Conservation (phyloP, 2,888 invertebrate species). For the Sarcophaga rosellei region DNA sequence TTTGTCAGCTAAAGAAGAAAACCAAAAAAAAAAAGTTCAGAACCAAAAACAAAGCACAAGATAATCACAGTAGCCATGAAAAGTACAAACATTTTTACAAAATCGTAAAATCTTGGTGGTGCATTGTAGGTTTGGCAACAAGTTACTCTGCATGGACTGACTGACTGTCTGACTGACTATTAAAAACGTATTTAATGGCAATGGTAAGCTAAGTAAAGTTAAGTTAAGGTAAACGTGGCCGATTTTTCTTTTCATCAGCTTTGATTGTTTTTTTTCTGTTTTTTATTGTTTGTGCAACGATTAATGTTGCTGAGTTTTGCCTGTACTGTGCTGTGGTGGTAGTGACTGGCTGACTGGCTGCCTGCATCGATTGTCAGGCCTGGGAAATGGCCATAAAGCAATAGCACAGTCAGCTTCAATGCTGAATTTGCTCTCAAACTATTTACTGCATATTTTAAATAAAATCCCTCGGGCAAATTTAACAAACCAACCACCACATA, state of each 20-base stretch:
- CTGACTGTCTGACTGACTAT: constrained; percentile 10
- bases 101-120: no score
- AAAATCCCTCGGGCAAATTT: constrained; percentile 58
- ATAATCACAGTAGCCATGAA: constrained; percentile 58
- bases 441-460: constrained; percentile 60
- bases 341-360: neutral
- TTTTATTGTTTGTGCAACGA: neutral
- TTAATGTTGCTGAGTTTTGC: no score
- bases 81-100: neutral
- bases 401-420: neutral
- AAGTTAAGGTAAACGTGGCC: constrained; percentile 58
- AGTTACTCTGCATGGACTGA: no score
- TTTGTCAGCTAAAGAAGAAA: constrained; percentile 38
- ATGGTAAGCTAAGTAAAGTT: neutral
- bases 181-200: constrained; percentile 58
- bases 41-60: neutral
- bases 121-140: no score
- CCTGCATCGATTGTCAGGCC: constrained; percentile 46
- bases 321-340: neutral
- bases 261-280: neutral
- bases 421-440: constrained; percentile 42
- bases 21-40: neutral
- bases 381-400: constrained; percentile 67
- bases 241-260: constrained; percentile 44
- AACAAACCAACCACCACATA: constrained; percentile 14